A percentile compares a stretch with the other conserved stretches of the same genome.
phyloP scores from a whole-genome alignment of 2,113 vertebrate genomes.

The Nansenia antarctica region DNA sequence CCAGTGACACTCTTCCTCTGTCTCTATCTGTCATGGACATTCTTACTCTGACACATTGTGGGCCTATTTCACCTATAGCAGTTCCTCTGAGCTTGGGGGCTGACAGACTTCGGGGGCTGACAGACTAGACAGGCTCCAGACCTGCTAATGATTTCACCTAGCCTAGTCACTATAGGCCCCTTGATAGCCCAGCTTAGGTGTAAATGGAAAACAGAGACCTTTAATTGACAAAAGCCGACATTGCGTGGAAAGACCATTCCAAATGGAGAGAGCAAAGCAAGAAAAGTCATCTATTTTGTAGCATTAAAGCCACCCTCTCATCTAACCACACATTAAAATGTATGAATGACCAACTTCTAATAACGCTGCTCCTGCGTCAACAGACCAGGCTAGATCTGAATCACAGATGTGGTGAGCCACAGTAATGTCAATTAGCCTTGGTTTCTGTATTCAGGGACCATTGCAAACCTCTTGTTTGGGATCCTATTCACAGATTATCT shows the following conservation, averaged over 20 bases:
- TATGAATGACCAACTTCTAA: constrained; percentile 66
- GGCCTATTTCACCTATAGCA: neutral
- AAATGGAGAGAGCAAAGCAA: constrained; percentile 27
- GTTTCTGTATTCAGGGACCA: constrained; percentile 47
- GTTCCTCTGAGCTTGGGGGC: neutral
- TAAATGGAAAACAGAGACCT: constrained; percentile 43
- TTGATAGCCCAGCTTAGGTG: constrained; percentile 13
- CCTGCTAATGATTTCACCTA: constrained; percentile 46
- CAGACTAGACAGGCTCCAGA: constrained; percentile 23
- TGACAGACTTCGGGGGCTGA: neutral
- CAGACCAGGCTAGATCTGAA: constrained; percentile 41
- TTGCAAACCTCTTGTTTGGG: constrained; percentile 17
- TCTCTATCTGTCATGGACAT: no score
- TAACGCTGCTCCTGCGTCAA: constrained; percentile 56
- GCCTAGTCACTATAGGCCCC: constrained; percentile 28
- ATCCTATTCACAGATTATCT: constrained; percentile 50
- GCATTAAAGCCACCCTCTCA: constrained; percentile 60
- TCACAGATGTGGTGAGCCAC: constrained; percentile 65
- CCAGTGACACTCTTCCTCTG: neutral
- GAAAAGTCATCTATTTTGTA: constrained; percentile 51
- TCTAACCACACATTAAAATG: constrained; percentile 66
- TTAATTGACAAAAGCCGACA: constrained; percentile 32
- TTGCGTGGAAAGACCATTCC: constrained; percentile 47
- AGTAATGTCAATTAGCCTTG: constrained; percentile 54
- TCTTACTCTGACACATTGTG: no score